Evolutionary conservation across 2,888 invertebrate species (phyloP).

Genomic region (Euzophera pinguis): DNA sequence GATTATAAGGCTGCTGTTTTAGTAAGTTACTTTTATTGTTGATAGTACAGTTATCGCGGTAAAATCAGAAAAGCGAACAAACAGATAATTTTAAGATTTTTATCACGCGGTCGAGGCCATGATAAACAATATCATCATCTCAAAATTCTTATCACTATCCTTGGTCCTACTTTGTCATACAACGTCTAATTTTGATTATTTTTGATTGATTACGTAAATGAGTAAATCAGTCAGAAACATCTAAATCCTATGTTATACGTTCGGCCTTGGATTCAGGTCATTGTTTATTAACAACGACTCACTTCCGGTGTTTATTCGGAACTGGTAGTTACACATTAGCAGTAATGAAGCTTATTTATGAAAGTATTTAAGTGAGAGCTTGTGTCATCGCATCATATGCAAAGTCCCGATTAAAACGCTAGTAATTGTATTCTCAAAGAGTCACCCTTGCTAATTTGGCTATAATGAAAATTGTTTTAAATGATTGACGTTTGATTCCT

Average conservation of each 20-base stretch:
- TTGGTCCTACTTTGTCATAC: slow-evolving; percentile 23
- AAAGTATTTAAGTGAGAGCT: no score
- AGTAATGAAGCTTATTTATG: neutral
- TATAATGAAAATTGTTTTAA: no score
- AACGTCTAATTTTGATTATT: slow-evolving; percentile 24
- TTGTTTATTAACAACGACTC: slow-evolving; percentile 1
- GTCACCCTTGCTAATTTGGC: no score
- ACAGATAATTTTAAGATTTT: slow-evolving; percentile 7
- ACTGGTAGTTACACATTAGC: neutral
- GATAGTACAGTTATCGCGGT: neutral
- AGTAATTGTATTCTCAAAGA: no score
- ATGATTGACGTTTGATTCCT: no score
- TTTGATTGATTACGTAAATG: slow-evolving; percentile 7
- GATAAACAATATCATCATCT: slow-evolving; percentile 50
- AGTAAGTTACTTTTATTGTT: neutral
- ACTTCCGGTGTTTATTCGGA: neutral
- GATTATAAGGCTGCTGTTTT: neutral
- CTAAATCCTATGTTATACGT: neutral
- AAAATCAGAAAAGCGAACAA: slow-evolving; percentile 5
- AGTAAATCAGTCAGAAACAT: neutral
- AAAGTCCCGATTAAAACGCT: no score
- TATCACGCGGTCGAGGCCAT: slow-evolving; percentile 33
- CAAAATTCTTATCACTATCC: slow-evolving; percentile 44
- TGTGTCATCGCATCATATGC: no score
- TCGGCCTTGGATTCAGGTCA: neutral